Percentiles rank a stretch among this genome's conserved stretches.
Conservation (phyloP, 2,113 vertebrate genomes). For the Rattus rattus region DNA sequence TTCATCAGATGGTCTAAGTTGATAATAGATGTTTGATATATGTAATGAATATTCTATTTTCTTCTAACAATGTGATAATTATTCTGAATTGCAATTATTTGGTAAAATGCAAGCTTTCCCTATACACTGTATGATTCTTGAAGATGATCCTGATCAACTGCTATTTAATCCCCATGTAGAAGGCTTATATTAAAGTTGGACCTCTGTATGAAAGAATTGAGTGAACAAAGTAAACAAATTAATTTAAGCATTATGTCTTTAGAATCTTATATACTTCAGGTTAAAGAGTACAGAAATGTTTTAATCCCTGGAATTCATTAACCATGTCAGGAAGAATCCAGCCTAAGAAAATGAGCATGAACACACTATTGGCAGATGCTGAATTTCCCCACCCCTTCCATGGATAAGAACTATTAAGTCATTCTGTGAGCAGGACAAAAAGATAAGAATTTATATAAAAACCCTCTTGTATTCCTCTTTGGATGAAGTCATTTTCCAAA, state of each 20-base stretch:
- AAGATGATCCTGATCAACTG: background rate
- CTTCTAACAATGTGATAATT: background rate
- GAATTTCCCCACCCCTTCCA: constrained; percentile 1
- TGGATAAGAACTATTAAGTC: constrained; percentile 40
- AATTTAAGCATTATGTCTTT: background rate
- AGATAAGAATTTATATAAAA: constrained; percentile 22
- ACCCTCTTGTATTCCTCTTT: constrained; percentile 57
- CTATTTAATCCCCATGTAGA: background rate
- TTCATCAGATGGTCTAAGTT: background rate
- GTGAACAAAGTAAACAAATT: background rate
- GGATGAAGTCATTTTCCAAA: constrained; percentile 58
- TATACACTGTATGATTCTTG: background rate
- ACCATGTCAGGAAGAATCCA: constrained; percentile 1
- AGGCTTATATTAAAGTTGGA: background rate
- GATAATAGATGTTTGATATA: background rate
- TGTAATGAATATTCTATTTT: background rate
- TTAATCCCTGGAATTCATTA: constrained; percentile 40
- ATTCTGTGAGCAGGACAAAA: background rate
- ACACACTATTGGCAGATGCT: background rate
- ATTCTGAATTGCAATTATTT: background rate
- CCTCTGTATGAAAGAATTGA: background rate
- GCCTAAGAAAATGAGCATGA: constrained; percentile 14
- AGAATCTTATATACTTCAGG: background rate
- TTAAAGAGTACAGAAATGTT: constrained; percentile 5
- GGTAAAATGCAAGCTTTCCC: background rate